Conservation (phyloP, 2,797 vertebrate species). For the Micrastur ruficollis region DNA sequence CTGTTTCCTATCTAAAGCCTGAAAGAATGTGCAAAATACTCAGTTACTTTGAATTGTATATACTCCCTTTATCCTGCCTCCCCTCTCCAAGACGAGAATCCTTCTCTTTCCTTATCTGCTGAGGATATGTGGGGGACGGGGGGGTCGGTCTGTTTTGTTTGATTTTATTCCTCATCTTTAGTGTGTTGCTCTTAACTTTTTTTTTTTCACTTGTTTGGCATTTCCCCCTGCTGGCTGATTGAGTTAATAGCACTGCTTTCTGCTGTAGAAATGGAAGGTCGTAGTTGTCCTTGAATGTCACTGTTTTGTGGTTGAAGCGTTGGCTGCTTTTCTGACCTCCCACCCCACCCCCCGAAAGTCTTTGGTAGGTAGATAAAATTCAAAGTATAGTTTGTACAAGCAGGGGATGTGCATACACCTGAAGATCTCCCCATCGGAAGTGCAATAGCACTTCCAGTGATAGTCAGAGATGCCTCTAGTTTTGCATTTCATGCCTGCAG, state of each 20-base stretch:
- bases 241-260: background rate
- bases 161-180: background rate
- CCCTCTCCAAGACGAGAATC: background rate
- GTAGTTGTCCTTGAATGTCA: background rate
- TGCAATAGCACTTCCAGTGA: background rate
- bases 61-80: background rate
- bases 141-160: background rate
- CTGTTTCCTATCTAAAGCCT: background rate
- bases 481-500: background rate
- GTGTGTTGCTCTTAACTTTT: background rate
- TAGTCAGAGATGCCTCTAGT: background rate
- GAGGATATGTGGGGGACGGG: background rate
- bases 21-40: background rate
- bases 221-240: slow-evolving; percentile 56
- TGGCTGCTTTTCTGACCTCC: background rate
- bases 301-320: background rate
- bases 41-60: background rate
- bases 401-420: background rate
- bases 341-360: too few species aligned
- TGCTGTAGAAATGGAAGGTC: background rate
- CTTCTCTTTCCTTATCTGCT: background rate
- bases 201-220: slow-evolving; percentile 12
- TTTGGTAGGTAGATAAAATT: background rate
- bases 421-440: background rate
- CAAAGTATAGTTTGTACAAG: background rate